Evolutionary conservation across 2,797 vertebrate genomes (phyloP), one percentile per base, ranked within the genome.

Genomic region (Microchirus variegatus): DNA sequence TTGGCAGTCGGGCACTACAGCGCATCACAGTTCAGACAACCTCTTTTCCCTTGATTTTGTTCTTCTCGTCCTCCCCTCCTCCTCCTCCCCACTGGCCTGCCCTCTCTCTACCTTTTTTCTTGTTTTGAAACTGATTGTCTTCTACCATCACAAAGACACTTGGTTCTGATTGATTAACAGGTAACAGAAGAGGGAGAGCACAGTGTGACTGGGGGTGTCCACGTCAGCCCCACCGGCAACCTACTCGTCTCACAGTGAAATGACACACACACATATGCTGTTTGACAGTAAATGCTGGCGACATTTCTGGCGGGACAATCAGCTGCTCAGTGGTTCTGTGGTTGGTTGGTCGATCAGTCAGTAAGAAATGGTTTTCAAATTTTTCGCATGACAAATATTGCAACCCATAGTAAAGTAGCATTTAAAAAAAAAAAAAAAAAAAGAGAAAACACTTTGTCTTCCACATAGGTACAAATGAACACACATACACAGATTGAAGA

Each of bases 131-230:
- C 92, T 94, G 93, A 94, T 94, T 94, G 93, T 94, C 93, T 93
- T 93, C 93, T 92, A 93, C 92, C 91, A 93, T 93, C 92, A 93
- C 92, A 94, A 94, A 94, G 93, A 93, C 93, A 94, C 92, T 94
- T 93, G 89, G 91, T 93, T 93, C 92, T 93, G 92, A 94, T 93
- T 93, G 93, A 93, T 91, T 92, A 90, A 93, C 92, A 92, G 91
- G 92, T 92, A 92, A 91, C 88, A 92, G 91, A 93, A 91, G 90
- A 92, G 91, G 91, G 92, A 92, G 92, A 93, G 90, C 90, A 92
- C 92, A 93, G 92, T 93, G 92, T 87, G 92, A 92, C 88, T 92
- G 90, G 90, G 90, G 89, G 89, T 85, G 85, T 89, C 87, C 80
- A 86, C 79, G 74, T 69, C 87, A 87, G 87, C 75, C 83, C 86